Evolutionary conservation across 2,797 vertebrate species (phyloP), one percentile per base, ranked within the genome.

Genomic region (Amniataba percoides): DNA sequence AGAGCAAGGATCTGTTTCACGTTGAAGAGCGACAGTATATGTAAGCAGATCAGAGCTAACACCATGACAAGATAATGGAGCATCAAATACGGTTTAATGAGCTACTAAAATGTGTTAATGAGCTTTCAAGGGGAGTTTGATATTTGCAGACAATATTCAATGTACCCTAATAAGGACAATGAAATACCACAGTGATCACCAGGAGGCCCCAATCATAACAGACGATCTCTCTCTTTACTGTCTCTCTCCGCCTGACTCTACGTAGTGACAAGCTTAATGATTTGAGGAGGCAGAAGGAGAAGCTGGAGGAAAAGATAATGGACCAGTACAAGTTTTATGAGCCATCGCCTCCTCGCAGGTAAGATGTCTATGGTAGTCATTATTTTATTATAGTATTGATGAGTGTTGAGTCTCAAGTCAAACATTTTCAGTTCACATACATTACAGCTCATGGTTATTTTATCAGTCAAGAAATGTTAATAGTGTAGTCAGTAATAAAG

Each of bases 271-370:
- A 98, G 68, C 94, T 99, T 21, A 97, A 99, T 88, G 97, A 99
- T 89, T 92, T 99, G 76, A 96, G 98, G 89, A 94, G 98, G 82
- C 98, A 99, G 88, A 99, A 99, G 87, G 98, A 99, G 90, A 99
- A 99, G 87, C 89, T 99, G 84, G 98, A 99, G 92, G 98, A 99
- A 92, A 99, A 99, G 93, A 99, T 99, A 85, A 99, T 99, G 98
- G 98, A 99, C 93, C 98, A 99, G 71, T 99, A 99, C 84, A 99
- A 97, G 88, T 99, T 99, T 87, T 98, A 99, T 77, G 98, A 99
- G 57, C 98, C 98, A 15, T 98, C 97, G 15, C 97, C 98, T 51
- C 97, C 97, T 53, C 95, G 97, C 93, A 97, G 97, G 98, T 98
- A 96, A 83, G 59, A 39, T 67, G 4, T 8, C 48, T 71, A 13